Base-by-base conservation (phyloP, 2,888 invertebrate species). In the Galerucella calmariensis region DNA sequence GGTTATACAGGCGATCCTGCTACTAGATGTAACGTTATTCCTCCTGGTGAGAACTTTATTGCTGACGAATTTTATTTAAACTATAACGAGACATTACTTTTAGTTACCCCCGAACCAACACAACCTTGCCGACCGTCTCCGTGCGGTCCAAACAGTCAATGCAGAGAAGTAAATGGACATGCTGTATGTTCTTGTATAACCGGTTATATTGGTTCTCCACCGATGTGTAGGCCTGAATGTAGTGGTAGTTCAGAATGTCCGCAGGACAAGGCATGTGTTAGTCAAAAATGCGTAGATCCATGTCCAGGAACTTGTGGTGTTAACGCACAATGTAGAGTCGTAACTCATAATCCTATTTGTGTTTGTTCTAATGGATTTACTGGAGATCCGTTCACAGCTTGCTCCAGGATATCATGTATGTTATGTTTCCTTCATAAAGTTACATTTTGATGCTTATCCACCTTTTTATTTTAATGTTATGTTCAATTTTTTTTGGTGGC, bases 341-440 rank as follows among this genome's bases (percentile, higher is more conserved):
- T 92, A 53, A 92, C 91, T 81, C 93, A 93, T 83, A 91, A 92
- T 83, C 91, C 93, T 2, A 92, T 92, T 71, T 93, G 93, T 84
- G 91, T 90, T 78, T 93, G 93, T 85, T 84, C 90, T 27, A 86
- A 89, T 51, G 91, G 91, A 70, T 90, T 89, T 85, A 90, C 90
- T 27, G 92, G 92, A 65, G 92, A 93, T 88, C 92, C 92, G 74
- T 92, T 92, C 82, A 85, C 88, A 16, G 87, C 88, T 73, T 92
- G 92, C 78, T 79, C 86, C 58, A 83, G 77, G 78, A 75, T 83
- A 75, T 78, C 87, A 82, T 65, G 85, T 85, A 85, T 75, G 83
- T 83, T 71, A 69, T 61, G 68, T 68, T 24, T 44, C n/a, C 14
- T 44, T 14, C 20, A 14, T 44, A 35, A 20, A 66, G 20, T 66